phyloP scores from a whole-genome alignment of 2,888 invertebrate species.

The Athripsodes cinereus region DNA sequence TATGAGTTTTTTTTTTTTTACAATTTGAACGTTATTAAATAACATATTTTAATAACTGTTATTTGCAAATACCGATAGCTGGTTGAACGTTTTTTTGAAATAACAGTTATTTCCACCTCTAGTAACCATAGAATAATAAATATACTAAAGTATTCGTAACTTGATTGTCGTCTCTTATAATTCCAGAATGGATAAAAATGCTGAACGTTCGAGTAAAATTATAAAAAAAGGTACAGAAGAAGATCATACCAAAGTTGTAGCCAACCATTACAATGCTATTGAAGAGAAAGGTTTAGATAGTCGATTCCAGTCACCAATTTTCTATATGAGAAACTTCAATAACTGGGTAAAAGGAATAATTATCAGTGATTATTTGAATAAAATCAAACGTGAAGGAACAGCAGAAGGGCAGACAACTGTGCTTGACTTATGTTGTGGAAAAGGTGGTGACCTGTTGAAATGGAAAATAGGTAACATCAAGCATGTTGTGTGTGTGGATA shows the following conservation, averaged over 20 bases:
- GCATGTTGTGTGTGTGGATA: constrained; percentile 86
- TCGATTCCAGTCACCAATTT: constrained; percentile 84
- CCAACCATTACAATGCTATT: constrained; percentile 88
- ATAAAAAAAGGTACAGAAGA: neutral
- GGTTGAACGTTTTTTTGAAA: too few relatives aligned
- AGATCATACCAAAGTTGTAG: constrained; percentile 61
- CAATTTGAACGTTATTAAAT: too few relatives aligned
- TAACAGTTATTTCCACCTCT: too few relatives aligned
- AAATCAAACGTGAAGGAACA: constrained; percentile 54
- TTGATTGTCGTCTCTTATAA: too few relatives aligned
- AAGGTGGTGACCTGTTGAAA: constrained; percentile 97
- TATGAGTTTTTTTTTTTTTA: too few relatives aligned
- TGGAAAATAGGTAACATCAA: constrained; percentile 81
- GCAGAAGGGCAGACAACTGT: constrained; percentile 67
- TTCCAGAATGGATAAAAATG: too few relatives aligned
- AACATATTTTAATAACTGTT: too few relatives aligned
- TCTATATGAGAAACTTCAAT: constrained; percentile 93
- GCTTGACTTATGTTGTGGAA: constrained; percentile 95
- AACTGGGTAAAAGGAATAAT: constrained; percentile 98
- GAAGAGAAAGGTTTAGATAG: constrained; percentile 75
- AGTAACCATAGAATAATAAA: too few relatives aligned
- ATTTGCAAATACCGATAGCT: too few relatives aligned
- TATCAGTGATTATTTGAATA: constrained; percentile 74
- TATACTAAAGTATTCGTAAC: too few relatives aligned
- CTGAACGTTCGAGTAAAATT: neutral